A percentile compares a stretch with the other conserved stretches of the same genome.
These are phyloP conservation scores for Acestrorhynchus altus DNA, from an alignment of 2,797 vertebrate genomes.

Conservation along the genomic window DNA sequence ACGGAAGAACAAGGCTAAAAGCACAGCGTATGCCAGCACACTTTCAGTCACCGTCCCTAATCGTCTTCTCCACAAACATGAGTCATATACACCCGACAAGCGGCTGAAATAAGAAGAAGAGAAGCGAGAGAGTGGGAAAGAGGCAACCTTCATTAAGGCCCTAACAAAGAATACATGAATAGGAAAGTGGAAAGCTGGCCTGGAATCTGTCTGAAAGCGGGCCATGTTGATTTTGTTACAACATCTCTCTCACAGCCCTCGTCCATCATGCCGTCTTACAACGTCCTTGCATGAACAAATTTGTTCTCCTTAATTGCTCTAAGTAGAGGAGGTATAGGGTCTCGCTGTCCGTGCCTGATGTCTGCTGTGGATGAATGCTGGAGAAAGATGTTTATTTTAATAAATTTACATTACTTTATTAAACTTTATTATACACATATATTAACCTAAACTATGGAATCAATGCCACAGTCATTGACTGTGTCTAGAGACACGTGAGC, in stretches of 20 bases:
- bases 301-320: neutral
- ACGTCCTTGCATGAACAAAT: constrained; percentile 25
- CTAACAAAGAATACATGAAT: constrained; percentile 57
- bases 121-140: neutral
- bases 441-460: too few relatives aligned
- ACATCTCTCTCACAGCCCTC: constrained; percentile 26
- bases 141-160: constrained; percentile 57
- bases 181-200: constrained; percentile 47
- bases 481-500: too few relatives aligned
- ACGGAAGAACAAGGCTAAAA: constrained; percentile 58
- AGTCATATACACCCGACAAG: constrained; percentile 45
- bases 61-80: constrained; percentile 43
- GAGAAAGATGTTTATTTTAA: neutral
- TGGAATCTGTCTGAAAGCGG: constrained; percentile 44
- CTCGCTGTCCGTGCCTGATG: neutral
- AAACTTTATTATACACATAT: too few relatives aligned
- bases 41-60: constrained; percentile 22
- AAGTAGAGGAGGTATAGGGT: neutral
- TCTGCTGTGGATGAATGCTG: neutral
- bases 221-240: constrained; percentile 49
- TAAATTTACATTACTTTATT: too few relatives aligned
- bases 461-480: too few relatives aligned
- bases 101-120: constrained; percentile 33
- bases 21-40: constrained; percentile 52
- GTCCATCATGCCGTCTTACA: constrained; percentile 33